Base-by-base conservation (phyloP, 2,797 vertebrate species). In the Mastacembelus armatus region DNA sequence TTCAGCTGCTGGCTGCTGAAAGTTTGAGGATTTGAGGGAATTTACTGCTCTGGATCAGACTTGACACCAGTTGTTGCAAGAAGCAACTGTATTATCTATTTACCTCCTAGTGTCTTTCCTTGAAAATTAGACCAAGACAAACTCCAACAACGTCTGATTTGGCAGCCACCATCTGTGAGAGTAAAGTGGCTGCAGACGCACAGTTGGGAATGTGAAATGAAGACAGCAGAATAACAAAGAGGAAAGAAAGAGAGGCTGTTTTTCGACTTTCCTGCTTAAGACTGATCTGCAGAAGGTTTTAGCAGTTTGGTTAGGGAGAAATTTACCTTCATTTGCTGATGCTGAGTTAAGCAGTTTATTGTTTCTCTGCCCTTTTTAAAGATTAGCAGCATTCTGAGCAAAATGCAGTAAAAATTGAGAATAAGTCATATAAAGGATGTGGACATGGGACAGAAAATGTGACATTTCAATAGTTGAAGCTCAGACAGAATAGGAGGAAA, bases 341-440 rank as follows among this genome's bases (percentile, higher is more conserved):
- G 83, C 71, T 80, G 77, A 85, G 51, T 88, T 67, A 64, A 60
- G 22, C 63, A 18, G 22, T 85, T 81, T 40, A 66, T 40, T 32
- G 42, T 64, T 51, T 60, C 47, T 29, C 5, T 57, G 11, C 40
- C n/a, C 66, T 56, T 40, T 35, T 62, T 54, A 0, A 1, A 26
- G 7, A 30, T 40, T 42, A 51, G 29, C 21, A 26, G 36, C 9
- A 59, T 65, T 40, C 56, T 36, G 12, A 14, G 44, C 54, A 10
- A 44, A 38, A 55, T n/a, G 2, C 6, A 32, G 5, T 52, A 18
- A 55, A 69, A 71, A 59, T 10, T 44, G 22, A 54, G 48, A 22
- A 64, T 24, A 35, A 66, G 47, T 74, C 52, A 63, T 55, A 24
- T 39, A 43, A 33, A 39, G 49, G 39, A 78, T 42, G 48, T 67